phyloP scores from a whole-genome alignment of 2,113 vertebrate species.

The Sander vitreus region DNA sequence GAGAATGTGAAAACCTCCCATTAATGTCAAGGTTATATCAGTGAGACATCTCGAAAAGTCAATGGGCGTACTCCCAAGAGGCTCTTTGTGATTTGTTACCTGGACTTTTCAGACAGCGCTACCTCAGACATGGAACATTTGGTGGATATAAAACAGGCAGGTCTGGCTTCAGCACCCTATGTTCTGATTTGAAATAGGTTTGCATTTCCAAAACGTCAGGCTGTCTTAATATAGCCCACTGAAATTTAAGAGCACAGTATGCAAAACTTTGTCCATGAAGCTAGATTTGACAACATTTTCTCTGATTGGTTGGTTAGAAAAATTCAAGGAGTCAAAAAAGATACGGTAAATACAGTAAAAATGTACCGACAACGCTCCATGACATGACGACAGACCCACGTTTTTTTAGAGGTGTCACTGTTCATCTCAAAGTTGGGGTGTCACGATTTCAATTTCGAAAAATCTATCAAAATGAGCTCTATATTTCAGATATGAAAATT shows the following conservation, averaged over 20 bases:
- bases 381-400: not conserved
- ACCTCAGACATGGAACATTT: constrained; percentile 15
- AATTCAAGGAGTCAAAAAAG: not conserved
- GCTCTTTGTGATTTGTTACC: constrained; percentile 70
- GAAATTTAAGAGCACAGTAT: not conserved
- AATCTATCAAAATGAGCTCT: too few species aligned
- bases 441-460: too few species aligned
- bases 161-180: not conserved
- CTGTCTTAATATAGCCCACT: too few species aligned
- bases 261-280: not conserved
- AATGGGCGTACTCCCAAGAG: constrained; percentile 58
- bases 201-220: not conserved
- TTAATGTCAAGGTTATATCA: constrained; percentile 77
- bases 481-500: too few species aligned
- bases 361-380: not conserved
- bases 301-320: not conserved
- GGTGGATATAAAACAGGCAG: constrained; percentile 16
- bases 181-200: constrained; percentile 1
- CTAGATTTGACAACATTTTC: not conserved
- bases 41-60: constrained; percentile 69
- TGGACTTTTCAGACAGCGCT: constrained; percentile 39
- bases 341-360: not conserved
- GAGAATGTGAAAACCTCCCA: constrained; percentile 71
- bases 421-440: too few species aligned
- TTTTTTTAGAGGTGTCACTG: too few species aligned